A percentile compares a stretch with the other conserved stretches of the same genome.
These are phyloP conservation scores for Prionailurus bengalensis DNA, from an alignment of 2,113 vertebrate species.

Conservation along the genomic window DNA sequence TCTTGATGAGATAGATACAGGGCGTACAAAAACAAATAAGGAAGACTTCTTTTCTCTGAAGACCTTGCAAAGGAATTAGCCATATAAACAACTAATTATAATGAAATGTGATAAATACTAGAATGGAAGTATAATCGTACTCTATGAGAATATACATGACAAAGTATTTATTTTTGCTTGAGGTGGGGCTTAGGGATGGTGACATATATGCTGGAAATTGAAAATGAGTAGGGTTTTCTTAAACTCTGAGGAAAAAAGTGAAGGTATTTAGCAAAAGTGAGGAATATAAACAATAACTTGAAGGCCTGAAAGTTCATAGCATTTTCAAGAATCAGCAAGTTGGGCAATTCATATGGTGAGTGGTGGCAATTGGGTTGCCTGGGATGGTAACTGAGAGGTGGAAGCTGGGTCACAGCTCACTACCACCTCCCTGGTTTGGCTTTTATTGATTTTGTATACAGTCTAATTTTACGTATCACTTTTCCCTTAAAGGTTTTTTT, in stretches of 20 bases:
- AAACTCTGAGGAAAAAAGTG: constrained; percentile 42
- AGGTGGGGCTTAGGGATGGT: constrained; percentile 13
- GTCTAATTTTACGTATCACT: neutral
- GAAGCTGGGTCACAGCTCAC: neutral
- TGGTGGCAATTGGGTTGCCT: neutral
- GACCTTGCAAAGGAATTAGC: constrained; percentile 36
- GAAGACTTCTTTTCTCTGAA: constrained; percentile 37
- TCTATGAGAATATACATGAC: constrained; percentile 54
- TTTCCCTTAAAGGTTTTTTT: neutral
- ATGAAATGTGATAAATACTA: constrained; percentile 54
- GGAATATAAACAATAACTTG: constrained; percentile 11
- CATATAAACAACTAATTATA: constrained; percentile 52
- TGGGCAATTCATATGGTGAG: neutral
- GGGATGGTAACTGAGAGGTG: neutral
- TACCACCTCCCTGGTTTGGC: neutral
- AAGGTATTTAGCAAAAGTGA: constrained; percentile 48
- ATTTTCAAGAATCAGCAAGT: neutral
- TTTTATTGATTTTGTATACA: neutral
- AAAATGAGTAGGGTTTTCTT: constrained; percentile 40
- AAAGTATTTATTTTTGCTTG: constrained; percentile 68
- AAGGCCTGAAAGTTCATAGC: neutral
- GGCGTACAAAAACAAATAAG: constrained; percentile 32
- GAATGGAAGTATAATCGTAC: constrained; percentile 18
- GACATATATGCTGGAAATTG: constrained; percentile 30
- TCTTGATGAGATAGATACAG: constrained; percentile 29